Percentiles rank a stretch among this genome's conserved stretches.
Evolutionary conservation across 2,888 invertebrate species (phyloP).

Genomic region (Acronicta psi): DNA sequence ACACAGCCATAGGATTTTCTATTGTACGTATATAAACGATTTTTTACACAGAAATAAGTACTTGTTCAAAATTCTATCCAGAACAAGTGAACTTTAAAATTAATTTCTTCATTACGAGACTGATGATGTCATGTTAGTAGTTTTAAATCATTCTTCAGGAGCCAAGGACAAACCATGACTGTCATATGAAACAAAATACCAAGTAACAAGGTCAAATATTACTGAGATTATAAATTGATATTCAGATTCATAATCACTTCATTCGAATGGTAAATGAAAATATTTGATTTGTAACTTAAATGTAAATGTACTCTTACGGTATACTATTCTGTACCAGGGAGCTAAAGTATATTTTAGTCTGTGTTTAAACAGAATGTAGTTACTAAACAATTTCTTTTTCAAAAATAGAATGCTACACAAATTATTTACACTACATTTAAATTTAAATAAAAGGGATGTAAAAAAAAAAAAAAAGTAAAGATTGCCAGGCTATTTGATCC

Average conservation of each 20-base stretch:
- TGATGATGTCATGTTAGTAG: neutral
- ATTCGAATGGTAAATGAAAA: too few relatives aligned
- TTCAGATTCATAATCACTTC: neutral
- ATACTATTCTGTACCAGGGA: neutral
- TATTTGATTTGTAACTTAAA: too few relatives aligned
- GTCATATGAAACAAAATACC: conserved; percentile 39
- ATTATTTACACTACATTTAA: conserved; percentile 36
- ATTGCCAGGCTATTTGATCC: too few relatives aligned
- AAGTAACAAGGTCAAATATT: conserved; percentile 32
- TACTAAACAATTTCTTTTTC: conserved; percentile 33
- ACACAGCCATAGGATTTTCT: too few relatives aligned
- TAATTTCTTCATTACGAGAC: too few relatives aligned
- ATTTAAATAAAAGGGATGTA: conserved; percentile 48
- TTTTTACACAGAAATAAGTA: neutral
- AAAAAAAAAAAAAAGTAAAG: conserved; percentile 40
- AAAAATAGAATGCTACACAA: conserved; percentile 20
- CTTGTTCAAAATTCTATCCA: too few relatives aligned
- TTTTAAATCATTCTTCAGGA: neutral
- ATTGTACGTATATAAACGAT: too few relatives aligned
- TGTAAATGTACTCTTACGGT: conserved; percentile 19
- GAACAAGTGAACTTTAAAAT: too few relatives aligned
- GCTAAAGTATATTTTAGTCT: neutral
- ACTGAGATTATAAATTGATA: conserved; percentile 23
- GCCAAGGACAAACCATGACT: conserved; percentile 20
- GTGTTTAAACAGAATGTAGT: neutral